Conservation (phyloP, 1,140 invertebrate species). For the Mycetomoellerius zeteki region DNA sequence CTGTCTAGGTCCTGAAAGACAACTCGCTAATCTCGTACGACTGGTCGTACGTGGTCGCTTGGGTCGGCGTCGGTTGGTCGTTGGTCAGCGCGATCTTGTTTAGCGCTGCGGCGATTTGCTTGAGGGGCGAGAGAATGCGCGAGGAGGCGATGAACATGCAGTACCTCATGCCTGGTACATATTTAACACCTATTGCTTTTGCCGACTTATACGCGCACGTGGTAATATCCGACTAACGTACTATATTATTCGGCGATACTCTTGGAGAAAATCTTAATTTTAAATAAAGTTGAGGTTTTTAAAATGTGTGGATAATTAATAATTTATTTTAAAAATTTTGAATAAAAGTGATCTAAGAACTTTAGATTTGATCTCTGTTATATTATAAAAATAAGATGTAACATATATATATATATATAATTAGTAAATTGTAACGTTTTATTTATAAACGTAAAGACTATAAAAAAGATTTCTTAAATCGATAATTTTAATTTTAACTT, state of each 20-base stretch:
- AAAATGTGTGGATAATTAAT: too few relatives aligned
- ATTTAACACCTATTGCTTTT: conserved; percentile 80
- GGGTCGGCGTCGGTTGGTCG: conserved; percentile 96
- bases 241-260: background rate
- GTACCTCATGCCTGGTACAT: conserved; percentile 98
- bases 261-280: too few relatives aligned
- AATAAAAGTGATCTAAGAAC: too few relatives aligned
- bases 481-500: background rate
- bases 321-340: too few relatives aligned
- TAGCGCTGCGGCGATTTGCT: conserved; percentile 96
- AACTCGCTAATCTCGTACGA: conserved; percentile 95
- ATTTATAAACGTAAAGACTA: background rate
- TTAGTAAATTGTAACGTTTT: background rate
- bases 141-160: conserved; percentile 98
- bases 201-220: conserved; percentile 21
- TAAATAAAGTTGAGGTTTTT: too few relatives aligned
- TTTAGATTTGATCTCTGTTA: background rate
- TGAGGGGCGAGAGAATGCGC: conserved; percentile 95
- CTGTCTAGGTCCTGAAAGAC: conserved; percentile 93
- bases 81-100: conserved; percentile 96
- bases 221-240: background rate
- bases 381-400: background rate
- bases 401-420: background rate
- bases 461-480: background rate
- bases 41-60: conserved; percentile 98